Conservation (phyloP, 2,113 vertebrate genomes). For the Galbula dea region DNA sequence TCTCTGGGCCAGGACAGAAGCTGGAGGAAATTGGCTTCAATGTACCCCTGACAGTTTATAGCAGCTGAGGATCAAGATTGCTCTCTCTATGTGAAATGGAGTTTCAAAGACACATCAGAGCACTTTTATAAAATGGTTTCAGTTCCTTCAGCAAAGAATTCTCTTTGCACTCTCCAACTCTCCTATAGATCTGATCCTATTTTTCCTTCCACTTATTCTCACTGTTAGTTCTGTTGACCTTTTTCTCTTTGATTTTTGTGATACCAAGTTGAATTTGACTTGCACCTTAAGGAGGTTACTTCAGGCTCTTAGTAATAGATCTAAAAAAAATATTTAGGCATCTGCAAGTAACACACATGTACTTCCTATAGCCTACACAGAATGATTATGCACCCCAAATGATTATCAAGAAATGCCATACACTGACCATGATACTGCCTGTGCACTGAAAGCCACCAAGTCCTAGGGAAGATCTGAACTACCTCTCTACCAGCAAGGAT, state of each 20-base stretch:
- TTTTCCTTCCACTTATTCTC: slow-evolving; percentile 24
- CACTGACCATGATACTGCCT: not conserved
- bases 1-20: not conserved
- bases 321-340: not conserved
- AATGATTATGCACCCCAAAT: not conserved
- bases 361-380: not conserved
- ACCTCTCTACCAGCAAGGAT: not conserved
- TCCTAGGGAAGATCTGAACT: not conserved
- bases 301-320: not conserved
- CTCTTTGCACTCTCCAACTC: not conserved
- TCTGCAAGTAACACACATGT: not conserved
- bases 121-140: slow-evolving; percentile 26
- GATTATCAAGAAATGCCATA: not conserved
- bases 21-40: slow-evolving; percentile 32
- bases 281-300: not conserved
- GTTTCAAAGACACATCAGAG: slow-evolving; percentile 17
- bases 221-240: slow-evolving; percentile 15
- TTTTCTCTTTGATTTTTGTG: slow-evolving; percentile 19
- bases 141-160: slow-evolving; percentile 39
- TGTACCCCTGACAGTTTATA: slow-evolving; percentile 8
- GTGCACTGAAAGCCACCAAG: not conserved
- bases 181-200: not conserved
- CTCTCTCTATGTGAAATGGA: slow-evolving; percentile 1
- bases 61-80: slow-evolving; percentile 43
- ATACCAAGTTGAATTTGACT: slow-evolving; percentile 22